phyloP scores from a whole-genome alignment of 2,888 invertebrate species.

The Argyresthia goedartella region DNA sequence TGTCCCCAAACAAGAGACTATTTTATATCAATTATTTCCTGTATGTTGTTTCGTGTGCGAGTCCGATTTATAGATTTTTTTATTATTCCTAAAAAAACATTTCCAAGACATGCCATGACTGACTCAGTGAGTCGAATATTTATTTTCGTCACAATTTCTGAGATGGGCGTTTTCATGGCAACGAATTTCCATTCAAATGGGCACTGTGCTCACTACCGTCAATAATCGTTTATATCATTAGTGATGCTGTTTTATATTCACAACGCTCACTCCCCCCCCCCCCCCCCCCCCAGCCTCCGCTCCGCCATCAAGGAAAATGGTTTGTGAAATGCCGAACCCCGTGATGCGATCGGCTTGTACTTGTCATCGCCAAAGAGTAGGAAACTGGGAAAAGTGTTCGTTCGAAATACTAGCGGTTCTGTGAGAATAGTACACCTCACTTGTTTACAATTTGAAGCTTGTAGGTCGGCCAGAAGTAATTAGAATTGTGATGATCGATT shows the following conservation, averaged over 20 bases:
- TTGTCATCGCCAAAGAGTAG: constrained; percentile 5
- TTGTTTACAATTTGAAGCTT: no score
- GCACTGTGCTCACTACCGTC: constrained; percentile 12
- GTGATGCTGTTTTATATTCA: constrained; percentile 34
- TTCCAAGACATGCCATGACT: no score
- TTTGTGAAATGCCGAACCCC: constrained; percentile 20
- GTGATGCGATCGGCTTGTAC: constrained; percentile 14
- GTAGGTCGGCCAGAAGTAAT: no score
- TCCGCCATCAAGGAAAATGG: constrained; percentile 20
- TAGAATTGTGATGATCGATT: no score
- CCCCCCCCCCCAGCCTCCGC: constrained; percentile 12
- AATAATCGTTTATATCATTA: constrained; percentile 42
- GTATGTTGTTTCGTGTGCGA: no score
- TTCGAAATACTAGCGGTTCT: no score
- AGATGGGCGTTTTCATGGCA: background rate
- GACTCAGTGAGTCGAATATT: no score
- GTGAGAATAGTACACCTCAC: no score
- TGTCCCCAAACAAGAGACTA: no score
- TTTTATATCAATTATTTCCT: no score
- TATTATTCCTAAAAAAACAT: no score
- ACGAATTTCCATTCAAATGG: background rate
- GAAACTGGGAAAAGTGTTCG: background rate
- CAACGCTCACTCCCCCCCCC: constrained; percentile 6
- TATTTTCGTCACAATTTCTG: background rate
- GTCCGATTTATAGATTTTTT: no score